phyloP scores from a whole-genome alignment of 1,140 invertebrate species.

The Psix sp. region DNA sequence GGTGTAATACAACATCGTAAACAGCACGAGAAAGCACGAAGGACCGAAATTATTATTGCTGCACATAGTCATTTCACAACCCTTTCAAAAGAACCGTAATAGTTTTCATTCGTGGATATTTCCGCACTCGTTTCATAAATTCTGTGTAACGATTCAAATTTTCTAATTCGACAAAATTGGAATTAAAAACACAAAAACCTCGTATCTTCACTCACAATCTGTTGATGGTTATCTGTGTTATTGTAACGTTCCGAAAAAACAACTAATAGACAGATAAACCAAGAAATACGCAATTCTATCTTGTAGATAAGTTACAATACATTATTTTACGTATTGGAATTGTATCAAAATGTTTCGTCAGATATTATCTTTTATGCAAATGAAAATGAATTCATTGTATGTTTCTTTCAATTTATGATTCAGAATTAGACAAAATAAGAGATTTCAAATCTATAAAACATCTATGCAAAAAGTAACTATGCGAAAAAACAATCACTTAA shows the following conservation, averaged over 20 bases:
- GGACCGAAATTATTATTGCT: conserved; percentile 58
- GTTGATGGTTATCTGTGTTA: conserved; percentile 46
- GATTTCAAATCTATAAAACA: background rate
- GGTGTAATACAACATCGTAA: conserved; percentile 54
- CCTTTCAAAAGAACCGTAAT: conserved; percentile 53
- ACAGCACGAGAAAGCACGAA: conserved; percentile 47
- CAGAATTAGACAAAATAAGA: conserved; percentile 2
- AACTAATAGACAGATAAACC: conserved; percentile 40
- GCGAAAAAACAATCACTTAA: too few relatives aligned
- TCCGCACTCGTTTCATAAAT: conserved; percentile 55
- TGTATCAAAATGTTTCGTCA: conserved; percentile 30
- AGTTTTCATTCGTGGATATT: conserved; percentile 56
- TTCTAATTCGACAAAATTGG: conserved; percentile 35
- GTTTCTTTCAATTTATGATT: conserved; percentile 21
- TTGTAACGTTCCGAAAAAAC: conserved; percentile 33
- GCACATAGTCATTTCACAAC: conserved; percentile 50
- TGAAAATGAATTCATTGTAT: conserved; percentile 26
- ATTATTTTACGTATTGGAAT: conserved; percentile 39
- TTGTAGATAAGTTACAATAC: conserved; percentile 17
- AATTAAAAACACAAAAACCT: conserved; percentile 31
- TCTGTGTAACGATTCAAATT: conserved; percentile 50
- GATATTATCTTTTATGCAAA: conserved; percentile 43
- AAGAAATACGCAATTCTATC: conserved; percentile 22
- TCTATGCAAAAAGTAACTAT: too few relatives aligned
- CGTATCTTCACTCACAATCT: conserved; percentile 26